Evolutionary conservation across 2,888 invertebrate genomes (phyloP).

Genomic region (Cryptophagus acutangulus): DNA sequence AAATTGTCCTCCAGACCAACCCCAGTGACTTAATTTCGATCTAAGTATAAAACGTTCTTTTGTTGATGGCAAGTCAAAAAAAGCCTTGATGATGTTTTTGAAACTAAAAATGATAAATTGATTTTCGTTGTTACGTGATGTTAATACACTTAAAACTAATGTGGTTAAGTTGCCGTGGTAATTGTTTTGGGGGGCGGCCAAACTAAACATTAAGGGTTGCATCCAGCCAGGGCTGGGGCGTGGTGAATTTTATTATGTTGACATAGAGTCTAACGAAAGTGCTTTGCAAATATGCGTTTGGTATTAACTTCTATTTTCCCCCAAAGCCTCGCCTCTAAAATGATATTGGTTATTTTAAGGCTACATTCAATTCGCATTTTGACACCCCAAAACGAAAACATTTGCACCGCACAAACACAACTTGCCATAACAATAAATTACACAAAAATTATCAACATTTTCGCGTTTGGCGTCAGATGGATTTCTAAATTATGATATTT

Average conservation of each 20-base stretch:
- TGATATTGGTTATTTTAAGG: slow-evolving; percentile 37
- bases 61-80: too few relatives aligned
- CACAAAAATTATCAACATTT: not conserved
- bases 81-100: too few relatives aligned
- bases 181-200: slow-evolving; percentile 26
- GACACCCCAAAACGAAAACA: slow-evolving; percentile 13
- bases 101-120: slow-evolving; percentile 33
- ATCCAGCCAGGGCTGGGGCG: too few relatives aligned
- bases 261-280: slow-evolving; percentile 43
- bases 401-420: too few relatives aligned
- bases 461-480: not conserved
- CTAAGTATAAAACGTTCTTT: too few relatives aligned
- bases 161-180: slow-evolving; percentile 25
- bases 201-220: too few relatives aligned
- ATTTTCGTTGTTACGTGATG: slow-evolving; percentile 36
- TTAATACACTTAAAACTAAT: slow-evolving; percentile 18
- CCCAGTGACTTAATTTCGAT: too few relatives aligned
- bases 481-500: too few relatives aligned
- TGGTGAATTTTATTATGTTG: slow-evolving; percentile 43
- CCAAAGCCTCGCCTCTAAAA: slow-evolving; percentile 35
- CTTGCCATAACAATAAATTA: not conserved
- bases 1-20: too few relatives aligned
- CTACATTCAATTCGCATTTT: slow-evolving; percentile 34
- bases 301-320: slow-evolving; percentile 42
- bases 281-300: slow-evolving; percentile 45